Base-by-base conservation (phyloP, 2,888 invertebrate species). In the Abscondita cerata region DNA sequence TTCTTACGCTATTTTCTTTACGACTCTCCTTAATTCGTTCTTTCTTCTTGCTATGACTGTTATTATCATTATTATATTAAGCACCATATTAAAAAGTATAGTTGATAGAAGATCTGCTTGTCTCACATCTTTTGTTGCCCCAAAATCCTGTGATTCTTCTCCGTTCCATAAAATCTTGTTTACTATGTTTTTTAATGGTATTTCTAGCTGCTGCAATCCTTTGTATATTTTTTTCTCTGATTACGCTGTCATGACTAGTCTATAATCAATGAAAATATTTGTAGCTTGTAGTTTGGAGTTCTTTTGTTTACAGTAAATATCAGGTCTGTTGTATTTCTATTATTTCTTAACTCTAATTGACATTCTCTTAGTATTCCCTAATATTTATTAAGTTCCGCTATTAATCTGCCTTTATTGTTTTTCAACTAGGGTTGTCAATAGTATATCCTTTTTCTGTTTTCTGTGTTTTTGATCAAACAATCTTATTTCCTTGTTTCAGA, bases 1-100 rank as follows among this genome's bases (percentile, higher is more conserved):
- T 47, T 54, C 46, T 46, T 47, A 34, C 41, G 13, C 44, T 54
- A 54, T 44, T 47, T 54, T 54, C 54, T 34, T 46, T 33, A 41
- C 52, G 25, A 53, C 31, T 36, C 40, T 20, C n/a, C n/a, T n/a
- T n/a, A n/a, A n/a, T 44, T 38, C 20, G 9, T 54, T 46, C 25
- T 13, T 52, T 40, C 31, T 54, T 54, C 20, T 54, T 54, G 41
- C 46, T 54, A 44, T 54, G 13, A 44, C 18, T 47, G 54, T 47
- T 54, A 54, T 36, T 36, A 11, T 36, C 36, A n/a, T n/a, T 36
- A 36, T 36, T 36, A 36, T 12, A 11, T 2, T 12, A 3, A 36
- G n/a, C 36, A n/a, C n/a, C n/a, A n/a, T n/a, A n/a, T n/a, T n/a
- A n/a, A n/a, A n/a, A n/a, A n/a, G n/a, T n/a, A 36, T 36, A 8